Conservation (phyloP, 1,140 invertebrate species). For the Melitaea cinxia region DNA sequence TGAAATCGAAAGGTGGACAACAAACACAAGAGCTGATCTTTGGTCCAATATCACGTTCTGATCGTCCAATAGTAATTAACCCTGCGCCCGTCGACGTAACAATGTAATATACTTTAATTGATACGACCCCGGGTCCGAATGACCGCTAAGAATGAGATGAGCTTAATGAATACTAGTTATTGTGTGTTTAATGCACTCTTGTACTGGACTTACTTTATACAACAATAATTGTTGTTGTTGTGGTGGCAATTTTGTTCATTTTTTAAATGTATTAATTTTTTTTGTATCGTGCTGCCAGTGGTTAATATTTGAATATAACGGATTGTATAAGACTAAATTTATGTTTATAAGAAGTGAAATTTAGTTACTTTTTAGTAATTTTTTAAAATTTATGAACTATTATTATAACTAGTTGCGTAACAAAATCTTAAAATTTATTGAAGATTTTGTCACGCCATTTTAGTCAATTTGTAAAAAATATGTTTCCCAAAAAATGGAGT, state of each 20-base stretch:
- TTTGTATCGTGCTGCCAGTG: background rate
- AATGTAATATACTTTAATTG: constrained; percentile 77
- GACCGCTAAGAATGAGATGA: constrained; percentile 45
- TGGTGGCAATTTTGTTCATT: background rate
- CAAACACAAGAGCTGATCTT: constrained; percentile 47
- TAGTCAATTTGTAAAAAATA: too few relatives aligned
- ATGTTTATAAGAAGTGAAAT: too few relatives aligned
- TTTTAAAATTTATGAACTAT: too few relatives aligned
- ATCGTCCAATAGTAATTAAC: constrained; percentile 74
- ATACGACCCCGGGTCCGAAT: constrained; percentile 59
- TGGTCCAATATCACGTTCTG: constrained; percentile 63
- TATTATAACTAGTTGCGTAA: too few relatives aligned
- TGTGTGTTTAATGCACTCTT: constrained; percentile 11
- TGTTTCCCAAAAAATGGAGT: too few relatives aligned
- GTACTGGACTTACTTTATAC: background rate
- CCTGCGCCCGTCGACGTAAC: constrained; percentile 58
- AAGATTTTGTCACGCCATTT: too few relatives aligned
- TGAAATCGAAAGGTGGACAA: constrained; percentile 48
- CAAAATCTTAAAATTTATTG: too few relatives aligned
- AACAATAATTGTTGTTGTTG: background rate
- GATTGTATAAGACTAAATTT: too few relatives aligned
- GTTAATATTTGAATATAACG: too few relatives aligned
- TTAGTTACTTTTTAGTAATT: too few relatives aligned
- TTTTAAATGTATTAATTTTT: background rate
- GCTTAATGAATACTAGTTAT: constrained; percentile 48